phyloP scores from a whole-genome alignment of 1,140 invertebrate genomes.

The Helicoverpa armigera region DNA sequence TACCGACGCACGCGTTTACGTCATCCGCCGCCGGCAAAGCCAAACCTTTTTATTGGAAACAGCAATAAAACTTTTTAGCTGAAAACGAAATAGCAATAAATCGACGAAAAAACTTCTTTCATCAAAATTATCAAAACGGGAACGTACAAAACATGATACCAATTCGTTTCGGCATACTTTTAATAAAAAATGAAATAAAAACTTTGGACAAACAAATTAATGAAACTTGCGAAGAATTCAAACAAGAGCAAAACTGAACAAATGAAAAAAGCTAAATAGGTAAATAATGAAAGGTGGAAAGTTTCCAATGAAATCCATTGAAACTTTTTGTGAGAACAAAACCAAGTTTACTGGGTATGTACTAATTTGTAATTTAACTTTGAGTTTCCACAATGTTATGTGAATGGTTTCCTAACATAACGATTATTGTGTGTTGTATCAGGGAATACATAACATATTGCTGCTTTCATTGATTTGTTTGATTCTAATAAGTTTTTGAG shows the following conservation, averaged over 20 bases:
- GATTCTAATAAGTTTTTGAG: too few species aligned
- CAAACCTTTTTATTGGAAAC: slow-evolving; percentile 20
- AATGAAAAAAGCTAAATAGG: slow-evolving; percentile 75
- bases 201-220: slow-evolving; percentile 67
- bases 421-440: too few species aligned
- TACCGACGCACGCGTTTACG: slow-evolving; percentile 12
- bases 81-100: slow-evolving; percentile 39
- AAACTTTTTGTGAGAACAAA: slow-evolving; percentile 67
- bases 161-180: slow-evolving; percentile 20
- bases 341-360: slow-evolving; percentile 63
- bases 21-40: not conserved
- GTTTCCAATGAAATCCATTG: slow-evolving; percentile 80
- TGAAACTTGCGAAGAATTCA: slow-evolving; percentile 70
- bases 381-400: slow-evolving; percentile 55
- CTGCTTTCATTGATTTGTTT: too few species aligned
- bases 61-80: slow-evolving; percentile 40
- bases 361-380: slow-evolving; percentile 74
- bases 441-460: too few species aligned
- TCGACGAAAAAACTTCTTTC: slow-evolving; percentile 26
- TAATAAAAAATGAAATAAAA: slow-evolving; percentile 44
- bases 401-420: not conserved
- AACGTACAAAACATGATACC: slow-evolving; percentile 30
- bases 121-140: slow-evolving; percentile 40
- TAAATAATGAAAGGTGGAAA: slow-evolving; percentile 80
- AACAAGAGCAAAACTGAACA: slow-evolving; percentile 69